phyloP scores from a whole-genome alignment of 1,140 invertebrate species.

The Tribolium castaneum region DNA sequence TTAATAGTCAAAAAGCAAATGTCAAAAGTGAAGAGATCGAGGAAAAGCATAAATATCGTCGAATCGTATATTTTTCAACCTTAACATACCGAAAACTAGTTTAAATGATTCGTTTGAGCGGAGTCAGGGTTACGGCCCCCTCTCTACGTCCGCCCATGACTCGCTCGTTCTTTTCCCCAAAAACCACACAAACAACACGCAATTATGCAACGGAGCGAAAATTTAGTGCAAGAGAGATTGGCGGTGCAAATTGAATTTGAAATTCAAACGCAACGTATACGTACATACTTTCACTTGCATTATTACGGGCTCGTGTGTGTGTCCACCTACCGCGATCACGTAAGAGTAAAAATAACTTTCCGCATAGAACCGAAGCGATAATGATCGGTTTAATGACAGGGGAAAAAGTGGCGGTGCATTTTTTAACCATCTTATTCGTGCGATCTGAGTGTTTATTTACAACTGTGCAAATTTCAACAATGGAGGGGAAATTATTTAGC shows the following conservation, averaged over 20 bases:
- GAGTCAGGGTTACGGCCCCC: neutral
- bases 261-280: conserved; percentile 1
- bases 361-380: neutral
- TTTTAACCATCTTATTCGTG: neutral
- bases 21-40: neutral
- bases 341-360: conserved; percentile 16
- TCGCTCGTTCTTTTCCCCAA: neutral
- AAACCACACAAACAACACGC: neutral
- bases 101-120: neutral
- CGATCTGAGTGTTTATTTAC: too few species aligned
- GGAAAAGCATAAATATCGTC: neutral
- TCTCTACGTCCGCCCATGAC: neutral
- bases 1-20: neutral
- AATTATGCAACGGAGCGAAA: conserved; percentile 23
- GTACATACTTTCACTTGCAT: conserved; percentile 24
- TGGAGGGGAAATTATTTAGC: neutral
- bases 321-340: neutral
- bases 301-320: neutral
- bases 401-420: neutral
- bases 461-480: neutral
- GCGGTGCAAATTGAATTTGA: conserved; percentile 10
- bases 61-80: neutral
- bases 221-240: conserved; percentile 3
- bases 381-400: neutral
- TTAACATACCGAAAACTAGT: neutral